phyloP scores from a whole-genome alignment of 1,140 invertebrate genomes.

The Bombus pascuorum region DNA sequence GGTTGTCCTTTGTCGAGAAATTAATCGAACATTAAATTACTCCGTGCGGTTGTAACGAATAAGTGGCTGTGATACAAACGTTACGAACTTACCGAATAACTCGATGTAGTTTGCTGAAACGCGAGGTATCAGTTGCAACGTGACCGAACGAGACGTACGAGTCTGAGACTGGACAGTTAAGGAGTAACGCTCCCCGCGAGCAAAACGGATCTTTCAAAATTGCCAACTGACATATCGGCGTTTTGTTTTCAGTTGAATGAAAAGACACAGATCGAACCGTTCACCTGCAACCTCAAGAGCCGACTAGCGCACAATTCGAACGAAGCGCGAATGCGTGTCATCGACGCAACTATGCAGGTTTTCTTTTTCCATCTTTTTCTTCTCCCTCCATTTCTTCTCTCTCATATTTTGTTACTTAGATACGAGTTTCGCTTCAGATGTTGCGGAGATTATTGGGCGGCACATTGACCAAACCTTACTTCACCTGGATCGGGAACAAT shows the following conservation, averaged over 20 bases:
- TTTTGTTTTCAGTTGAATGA: slow-evolving; percentile 61
- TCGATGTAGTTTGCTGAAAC: too few species aligned
- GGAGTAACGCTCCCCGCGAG: neutral
- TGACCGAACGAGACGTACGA: too few species aligned
- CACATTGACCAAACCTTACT: slow-evolving; percentile 70
- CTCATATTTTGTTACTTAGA: neutral
- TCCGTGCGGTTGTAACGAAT: fast-evolving
- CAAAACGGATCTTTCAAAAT: neutral
- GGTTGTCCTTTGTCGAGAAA: too few species aligned
- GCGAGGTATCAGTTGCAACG: too few species aligned
- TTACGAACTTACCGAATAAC: too few species aligned
- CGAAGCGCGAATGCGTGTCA: slow-evolving; percentile 36
- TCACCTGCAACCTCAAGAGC: slow-evolving; percentile 55
- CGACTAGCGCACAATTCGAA: slow-evolving; percentile 52
- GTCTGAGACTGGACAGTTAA: neutral
- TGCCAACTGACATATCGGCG: neutral
- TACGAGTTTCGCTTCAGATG: slow-evolving; percentile 57
- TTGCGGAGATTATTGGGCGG: slow-evolving; percentile 55
- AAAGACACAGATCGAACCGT: slow-evolving; percentile 65
- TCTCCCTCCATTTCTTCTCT: neutral
- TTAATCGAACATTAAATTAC: too few species aligned
- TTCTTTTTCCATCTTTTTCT: slow-evolving; percentile 11
- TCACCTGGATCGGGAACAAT: slow-evolving; percentile 68
- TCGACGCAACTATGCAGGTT: slow-evolving; percentile 64
- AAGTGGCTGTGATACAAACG: too few species aligned